Base-by-base conservation (phyloP, 23 tunicate genomes). In the Corella eumyota region DNA sequence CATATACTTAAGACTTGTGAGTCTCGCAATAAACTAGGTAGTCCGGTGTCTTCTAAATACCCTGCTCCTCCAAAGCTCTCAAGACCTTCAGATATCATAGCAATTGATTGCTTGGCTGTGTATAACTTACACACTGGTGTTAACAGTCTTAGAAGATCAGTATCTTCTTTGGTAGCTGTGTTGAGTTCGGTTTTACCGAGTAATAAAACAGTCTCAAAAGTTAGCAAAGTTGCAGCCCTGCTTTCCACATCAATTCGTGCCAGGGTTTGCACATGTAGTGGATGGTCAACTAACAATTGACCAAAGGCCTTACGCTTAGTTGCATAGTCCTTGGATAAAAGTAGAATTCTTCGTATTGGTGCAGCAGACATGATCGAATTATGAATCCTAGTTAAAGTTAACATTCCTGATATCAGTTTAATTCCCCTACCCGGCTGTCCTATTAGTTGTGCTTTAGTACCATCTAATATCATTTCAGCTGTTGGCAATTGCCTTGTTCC, bases 401-500 rank as follows among this genome's bases (percentile, higher is more conserved):
- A 58, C 97, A 90, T 90, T 6, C 67, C 79, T 6, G 90, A 69
- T 4, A 90, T 81, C n/a, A 66, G 30, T 30, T 71, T 69, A 15
- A 90, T 58, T 5, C 97, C 97, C 1, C 40, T 64, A 20, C 69
- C 44, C 30, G 38, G 77, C n/a, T 68, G 64, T 1, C 97, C 97
- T 26, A 88, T 91, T 47, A 71, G 68, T 36, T 76, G 60, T 2
- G 97, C 84, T 24, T 60, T 66, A 6, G 90, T 70, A 37, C 91
- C 97, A 46, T 90, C 97, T 17, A 90, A 59, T 23, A 81, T 22
- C 53, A 90, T 58, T 50, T 90, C 97, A 1, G 78, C 97, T 6
- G 97, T 90, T 30, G 97, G 97, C n/a, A 90, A 70, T 46, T 90
- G 97, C 33, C 84, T 62, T 19, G 97, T 90, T 48, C 97, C 97